These are phyloP conservation scores for Acrossocheilus wenchowensis DNA, from an alignment of 2,797 vertebrate genomes.

Conservation along the genomic window DNA sequence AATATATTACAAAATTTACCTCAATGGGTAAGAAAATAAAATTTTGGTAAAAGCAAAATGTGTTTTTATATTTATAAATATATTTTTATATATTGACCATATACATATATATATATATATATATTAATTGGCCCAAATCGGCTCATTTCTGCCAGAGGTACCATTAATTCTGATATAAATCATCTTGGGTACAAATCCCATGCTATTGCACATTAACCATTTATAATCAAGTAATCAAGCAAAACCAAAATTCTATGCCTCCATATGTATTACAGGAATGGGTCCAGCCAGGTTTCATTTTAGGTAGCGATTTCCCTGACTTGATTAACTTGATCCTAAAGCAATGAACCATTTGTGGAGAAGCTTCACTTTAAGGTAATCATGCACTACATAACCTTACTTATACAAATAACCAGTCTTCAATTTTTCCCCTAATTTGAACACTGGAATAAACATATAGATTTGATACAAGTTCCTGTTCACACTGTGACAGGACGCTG, in stretches of 20 bases:
- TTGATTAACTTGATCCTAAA: not conserved
- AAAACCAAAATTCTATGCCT: not conserved
- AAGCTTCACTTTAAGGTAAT: not conserved
- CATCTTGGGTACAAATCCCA: not conserved
- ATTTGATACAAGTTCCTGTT: conserved; percentile 12
- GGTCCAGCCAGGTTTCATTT: not conserved
- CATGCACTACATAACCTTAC: not conserved
- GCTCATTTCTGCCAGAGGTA: too few species aligned
- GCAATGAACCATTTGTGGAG: not conserved
- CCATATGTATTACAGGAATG: not conserved
- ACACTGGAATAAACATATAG: not conserved
- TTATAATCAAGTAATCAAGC: not conserved
- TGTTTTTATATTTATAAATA: too few species aligned
- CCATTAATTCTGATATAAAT: too few species aligned
- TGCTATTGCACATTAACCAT: not conserved
- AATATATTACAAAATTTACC: too few species aligned
- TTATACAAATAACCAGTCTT: not conserved
- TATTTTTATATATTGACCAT: too few species aligned
- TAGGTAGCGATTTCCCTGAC: not conserved
- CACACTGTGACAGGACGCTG: not conserved
- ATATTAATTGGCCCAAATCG: too few species aligned
- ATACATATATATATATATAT: too few species aligned
- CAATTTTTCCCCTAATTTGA: not conserved
- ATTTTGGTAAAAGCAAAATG: too few species aligned
- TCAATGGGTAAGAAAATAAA: too few species aligned